phyloP scores from a whole-genome alignment of 2,113 vertebrate genomes.

The Chelonoidis abingdonii region DNA sequence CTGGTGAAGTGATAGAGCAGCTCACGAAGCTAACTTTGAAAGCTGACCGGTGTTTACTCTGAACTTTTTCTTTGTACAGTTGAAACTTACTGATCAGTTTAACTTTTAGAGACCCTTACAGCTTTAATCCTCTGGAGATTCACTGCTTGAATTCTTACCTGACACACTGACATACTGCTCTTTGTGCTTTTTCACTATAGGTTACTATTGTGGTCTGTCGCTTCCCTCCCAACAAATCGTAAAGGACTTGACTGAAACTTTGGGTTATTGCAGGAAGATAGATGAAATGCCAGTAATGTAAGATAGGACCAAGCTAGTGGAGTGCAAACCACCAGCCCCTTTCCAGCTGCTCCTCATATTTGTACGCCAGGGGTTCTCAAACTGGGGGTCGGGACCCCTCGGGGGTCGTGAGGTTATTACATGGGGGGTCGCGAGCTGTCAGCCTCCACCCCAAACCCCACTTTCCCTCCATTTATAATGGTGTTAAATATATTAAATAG shows the following conservation, averaged over 20 bases:
- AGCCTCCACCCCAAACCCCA: too few relatives aligned
- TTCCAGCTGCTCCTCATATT: neutral
- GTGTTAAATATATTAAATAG: too few relatives aligned
- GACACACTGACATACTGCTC: neutral
- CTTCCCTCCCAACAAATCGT: neutral
- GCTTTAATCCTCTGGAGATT: neutral
- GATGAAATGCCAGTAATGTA: neutral
- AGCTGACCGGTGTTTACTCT: neutral
- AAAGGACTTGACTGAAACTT: neutral
- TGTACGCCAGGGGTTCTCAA: neutral
- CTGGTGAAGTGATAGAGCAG: accelerated
- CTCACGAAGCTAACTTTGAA: neutral
- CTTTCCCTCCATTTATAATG: too few relatives aligned
- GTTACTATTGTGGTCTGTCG: neutral
- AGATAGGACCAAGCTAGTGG: neutral
- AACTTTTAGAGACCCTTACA: neutral
- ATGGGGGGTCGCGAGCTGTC: too few relatives aligned
- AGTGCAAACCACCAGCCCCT: neutral
- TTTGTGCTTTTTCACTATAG: neutral
- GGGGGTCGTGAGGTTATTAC: too few relatives aligned
- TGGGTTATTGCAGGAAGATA: neutral
- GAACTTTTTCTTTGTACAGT: neutral
- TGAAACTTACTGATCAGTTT: neutral
- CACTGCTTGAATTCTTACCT: neutral
- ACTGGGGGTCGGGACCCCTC: too few relatives aligned